These are phyloP conservation scores for Podarcis muralis DNA, from an alignment of 2,113 vertebrate species.

Conservation along the genomic window DNA sequence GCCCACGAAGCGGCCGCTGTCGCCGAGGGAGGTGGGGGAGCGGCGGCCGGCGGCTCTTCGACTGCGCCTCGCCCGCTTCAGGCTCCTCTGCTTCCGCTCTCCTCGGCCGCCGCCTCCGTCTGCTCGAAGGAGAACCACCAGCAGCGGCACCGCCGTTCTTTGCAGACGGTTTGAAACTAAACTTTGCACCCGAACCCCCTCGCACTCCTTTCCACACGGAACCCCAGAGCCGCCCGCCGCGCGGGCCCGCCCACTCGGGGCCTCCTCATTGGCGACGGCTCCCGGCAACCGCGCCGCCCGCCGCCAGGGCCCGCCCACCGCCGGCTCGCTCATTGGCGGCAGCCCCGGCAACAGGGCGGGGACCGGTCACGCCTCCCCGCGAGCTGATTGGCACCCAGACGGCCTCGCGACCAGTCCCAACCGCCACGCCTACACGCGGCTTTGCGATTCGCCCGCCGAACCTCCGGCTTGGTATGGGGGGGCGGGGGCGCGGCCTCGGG, in stretches of 20 bases:
- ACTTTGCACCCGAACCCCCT: slow-evolving; percentile 97
- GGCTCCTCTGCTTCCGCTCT: neutral
- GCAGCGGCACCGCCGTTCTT: slow-evolving; percentile 64
- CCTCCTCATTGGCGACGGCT: slow-evolving; percentile 54
- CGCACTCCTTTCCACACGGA: slow-evolving; percentile 91
- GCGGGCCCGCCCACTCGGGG: slow-evolving; percentile 17
- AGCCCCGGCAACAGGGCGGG: neutral
- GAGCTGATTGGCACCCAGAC: slow-evolving; percentile 36
- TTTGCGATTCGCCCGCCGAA: slow-evolving; percentile 46
- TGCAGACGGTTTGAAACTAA: slow-evolving; percentile 94
- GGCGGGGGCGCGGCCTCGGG: neutral
- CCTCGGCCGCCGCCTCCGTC: slow-evolving; percentile 27
- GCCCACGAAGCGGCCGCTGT: neutral
- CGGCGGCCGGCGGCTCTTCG: neutral
- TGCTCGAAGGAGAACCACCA: neutral
- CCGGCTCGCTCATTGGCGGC: slow-evolving; percentile 54
- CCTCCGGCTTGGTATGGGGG: neutral
- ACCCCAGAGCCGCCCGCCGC: slow-evolving; percentile 65
- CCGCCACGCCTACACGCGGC: slow-evolving; percentile 10
- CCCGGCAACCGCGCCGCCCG: slow-evolving; percentile 25
- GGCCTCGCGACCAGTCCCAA: slow-evolving; percentile 42
- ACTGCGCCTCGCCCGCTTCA: neutral
- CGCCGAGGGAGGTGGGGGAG: neutral
- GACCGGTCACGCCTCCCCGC: slow-evolving; percentile 19
- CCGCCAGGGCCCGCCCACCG: slow-evolving; percentile 15